Base-by-base conservation (phyloP, 2,888 invertebrate species). In the Rosalia funebris region DNA sequence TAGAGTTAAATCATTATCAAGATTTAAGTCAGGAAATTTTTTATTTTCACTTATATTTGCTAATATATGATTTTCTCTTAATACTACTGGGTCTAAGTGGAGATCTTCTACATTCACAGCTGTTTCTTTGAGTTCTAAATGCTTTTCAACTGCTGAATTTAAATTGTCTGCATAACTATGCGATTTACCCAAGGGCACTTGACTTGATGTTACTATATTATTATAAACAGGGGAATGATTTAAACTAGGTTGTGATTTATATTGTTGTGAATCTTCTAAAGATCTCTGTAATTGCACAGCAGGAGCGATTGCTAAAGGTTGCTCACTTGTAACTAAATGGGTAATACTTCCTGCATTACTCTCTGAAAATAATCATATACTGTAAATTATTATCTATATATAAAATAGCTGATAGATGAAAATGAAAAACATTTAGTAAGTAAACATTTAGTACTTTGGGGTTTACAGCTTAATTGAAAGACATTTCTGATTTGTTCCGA, bases 291-390 rank as follows among this genome's bases (percentile, higher is more conserved):
- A 60, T 16, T 58, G 62, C 1, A 61, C 39, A n/a, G 74, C 75
- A 7, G 79, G 76, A 3, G 76, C 77, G 17, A 79, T 75, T 53
- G 87, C 87, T 73, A 88, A 75, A 47, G 88, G 88, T 65, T 87
- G 84, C 81, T 88, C 88, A 75, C 86, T 88, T 68, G 85, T 84
- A 65, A 88, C 87, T 73, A 89, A 82, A 75, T 88, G 88, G 57
- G 87, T 87, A 77, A 88, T 83, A 77, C 88, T 88, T 80, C 87
- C 88, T 69, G 87, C 86, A 77, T 88, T 84, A 71, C 84, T 88
- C 81, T 87, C 88, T 88, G 84, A 50, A 83, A 83, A 67, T 66
- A 73, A 73, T 75, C n/a, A n/a, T n/a, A n/a, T 74, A 65, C n/a
- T n/a, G n/a, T n/a, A n/a, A n/a, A n/a, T n/a, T n/a, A n/a, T n/a